These are phyloP conservation scores for Gopherus flavomarginatus DNA, from an alignment of 2,113 vertebrate species.

Conservation along the genomic window DNA sequence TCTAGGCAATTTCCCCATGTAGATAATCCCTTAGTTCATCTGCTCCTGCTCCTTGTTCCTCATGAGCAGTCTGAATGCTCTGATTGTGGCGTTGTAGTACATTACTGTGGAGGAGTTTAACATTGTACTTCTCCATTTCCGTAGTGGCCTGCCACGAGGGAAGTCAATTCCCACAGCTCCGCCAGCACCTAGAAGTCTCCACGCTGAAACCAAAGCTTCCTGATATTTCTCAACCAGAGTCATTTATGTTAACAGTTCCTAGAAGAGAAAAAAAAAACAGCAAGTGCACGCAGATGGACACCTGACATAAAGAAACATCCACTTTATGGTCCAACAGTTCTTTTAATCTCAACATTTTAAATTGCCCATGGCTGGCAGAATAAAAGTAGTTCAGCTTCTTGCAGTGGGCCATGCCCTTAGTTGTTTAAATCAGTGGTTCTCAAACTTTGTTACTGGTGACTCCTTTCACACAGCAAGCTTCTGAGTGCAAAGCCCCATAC, in stretches of 20 bases:
- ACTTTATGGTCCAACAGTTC: neutral
- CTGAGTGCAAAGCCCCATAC: too few relatives aligned
- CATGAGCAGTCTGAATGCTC: neutral
- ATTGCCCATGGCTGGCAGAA: neutral
- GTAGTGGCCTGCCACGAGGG: neutral
- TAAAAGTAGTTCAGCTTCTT: neutral
- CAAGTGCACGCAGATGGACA: neutral
- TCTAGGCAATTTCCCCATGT: neutral
- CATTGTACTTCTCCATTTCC: neutral
- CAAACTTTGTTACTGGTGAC: too few relatives aligned
- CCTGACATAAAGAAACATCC: neutral
- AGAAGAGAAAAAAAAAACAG: neutral
- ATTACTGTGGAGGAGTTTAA: neutral
- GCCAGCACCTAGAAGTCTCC: neutral
- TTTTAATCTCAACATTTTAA: neutral
- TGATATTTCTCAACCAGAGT: neutral
- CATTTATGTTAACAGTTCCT: neutral
- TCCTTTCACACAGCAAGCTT: too few relatives aligned
- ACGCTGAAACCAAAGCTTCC: neutral
- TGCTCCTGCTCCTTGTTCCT: neutral
- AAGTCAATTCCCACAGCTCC: neutral
- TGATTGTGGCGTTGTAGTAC: neutral
- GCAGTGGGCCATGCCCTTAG: neutral
- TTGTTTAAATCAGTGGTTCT: neutral
- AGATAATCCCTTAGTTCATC: conserved; percentile 2